Conservation (phyloP, 2,797 vertebrate genomes). For the Pipistrellus pipistrellus region DNA sequence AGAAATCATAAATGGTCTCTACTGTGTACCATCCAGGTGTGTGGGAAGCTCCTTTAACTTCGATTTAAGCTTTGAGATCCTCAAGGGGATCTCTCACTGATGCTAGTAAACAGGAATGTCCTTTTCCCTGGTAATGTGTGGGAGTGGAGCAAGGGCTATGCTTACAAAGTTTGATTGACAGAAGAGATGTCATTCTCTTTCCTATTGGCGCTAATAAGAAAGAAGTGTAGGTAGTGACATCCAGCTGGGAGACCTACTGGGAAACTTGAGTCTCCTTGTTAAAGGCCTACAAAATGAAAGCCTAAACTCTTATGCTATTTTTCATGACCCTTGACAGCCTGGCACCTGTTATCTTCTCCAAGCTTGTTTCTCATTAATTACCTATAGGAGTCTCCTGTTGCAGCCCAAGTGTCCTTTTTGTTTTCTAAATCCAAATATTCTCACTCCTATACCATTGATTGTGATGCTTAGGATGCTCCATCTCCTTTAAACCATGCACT, state of each 20-base stretch:
- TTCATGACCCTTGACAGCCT: not conserved
- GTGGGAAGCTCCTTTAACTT: not conserved
- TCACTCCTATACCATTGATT: not conserved
- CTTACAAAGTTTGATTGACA: not conserved
- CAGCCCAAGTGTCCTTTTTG: slow-evolving; percentile 5
- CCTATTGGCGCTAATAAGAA: not conserved
- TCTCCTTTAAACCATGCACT: not conserved
- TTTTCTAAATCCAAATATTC: slow-evolving; percentile 12
- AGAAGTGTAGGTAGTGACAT: not conserved
- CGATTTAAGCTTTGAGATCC: not conserved
- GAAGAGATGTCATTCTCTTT: not conserved
- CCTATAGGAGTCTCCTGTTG: not conserved
- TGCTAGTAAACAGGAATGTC: not conserved
- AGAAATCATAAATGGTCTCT: not conserved
- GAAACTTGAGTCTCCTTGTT: not conserved
- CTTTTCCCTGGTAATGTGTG: not conserved
- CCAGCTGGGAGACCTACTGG: not conserved
- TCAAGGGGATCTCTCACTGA: not conserved
- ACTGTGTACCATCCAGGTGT: not conserved
- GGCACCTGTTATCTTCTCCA: not conserved
- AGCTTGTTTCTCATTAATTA: not conserved
- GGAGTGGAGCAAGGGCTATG: no score
- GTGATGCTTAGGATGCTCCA: not conserved
- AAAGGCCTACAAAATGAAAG: not conserved
- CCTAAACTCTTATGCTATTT: not conserved